Percentiles rank a stretch among this genome's conserved stretches.
phyloP scores from a whole-genome alignment of 1,140 invertebrate genomes.

The Drosophila ercepeae region DNA sequence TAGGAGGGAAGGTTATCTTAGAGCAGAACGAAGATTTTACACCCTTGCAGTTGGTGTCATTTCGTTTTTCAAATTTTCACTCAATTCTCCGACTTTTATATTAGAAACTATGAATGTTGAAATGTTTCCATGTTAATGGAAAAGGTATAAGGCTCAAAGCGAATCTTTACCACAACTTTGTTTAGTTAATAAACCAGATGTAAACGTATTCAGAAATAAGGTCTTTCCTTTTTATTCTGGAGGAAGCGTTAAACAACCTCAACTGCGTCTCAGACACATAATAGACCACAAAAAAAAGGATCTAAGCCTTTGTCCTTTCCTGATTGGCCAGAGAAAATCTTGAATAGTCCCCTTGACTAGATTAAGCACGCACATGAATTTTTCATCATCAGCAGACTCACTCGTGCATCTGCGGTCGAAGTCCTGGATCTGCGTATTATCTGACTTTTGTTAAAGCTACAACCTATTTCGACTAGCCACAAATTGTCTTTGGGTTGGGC shows the following conservation, averaged over 20 bases:
- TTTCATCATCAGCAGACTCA: conserved; percentile 12
- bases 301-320: conserved; percentile 37
- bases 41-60: not conserved
- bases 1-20: not conserved
- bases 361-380: conserved; percentile 72
- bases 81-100: not conserved
- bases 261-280: not conserved
- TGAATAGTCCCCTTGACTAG: conserved; percentile 71
- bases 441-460: conserved; percentile 37
- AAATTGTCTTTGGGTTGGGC: not conserved
- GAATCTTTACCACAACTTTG: too few species aligned
- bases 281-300: conserved; percentile 24
- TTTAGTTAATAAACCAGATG: too few species aligned
- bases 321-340: conserved; percentile 68
- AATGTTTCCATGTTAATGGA: too few species aligned
- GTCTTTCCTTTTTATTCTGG: too few species aligned
- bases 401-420: conserved; percentile 40
- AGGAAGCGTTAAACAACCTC: not conserved
- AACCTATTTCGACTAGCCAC: not conserved
- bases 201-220: too few species aligned
- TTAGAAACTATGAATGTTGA: not conserved
- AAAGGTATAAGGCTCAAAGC: too few species aligned
- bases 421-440: conserved; percentile 40
- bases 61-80: too few species aligned
- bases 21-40: not conserved